phyloP scores from a whole-genome alignment of 2,797 vertebrate genomes.

The Taenioides sp. region DNA sequence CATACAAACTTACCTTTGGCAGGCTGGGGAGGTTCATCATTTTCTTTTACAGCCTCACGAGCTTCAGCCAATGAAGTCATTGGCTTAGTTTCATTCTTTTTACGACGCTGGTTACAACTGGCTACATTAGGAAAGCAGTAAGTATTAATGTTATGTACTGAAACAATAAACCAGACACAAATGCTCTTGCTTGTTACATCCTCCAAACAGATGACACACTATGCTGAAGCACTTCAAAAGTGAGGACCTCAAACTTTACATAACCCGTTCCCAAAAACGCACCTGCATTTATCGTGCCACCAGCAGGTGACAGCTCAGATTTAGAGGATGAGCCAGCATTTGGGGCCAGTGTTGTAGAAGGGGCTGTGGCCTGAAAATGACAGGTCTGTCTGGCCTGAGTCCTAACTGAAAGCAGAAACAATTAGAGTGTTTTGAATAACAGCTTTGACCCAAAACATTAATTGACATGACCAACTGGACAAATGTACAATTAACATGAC shows the following conservation, averaged over 20 bases:
- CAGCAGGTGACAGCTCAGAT: conserved; percentile 29
- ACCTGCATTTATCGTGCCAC: conserved; percentile 60
- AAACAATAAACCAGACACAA: neutral
- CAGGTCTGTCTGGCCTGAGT: conserved; percentile 73
- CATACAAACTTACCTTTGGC: conserved; percentile 40
- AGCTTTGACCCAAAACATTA: neutral
- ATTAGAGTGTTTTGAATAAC: neutral
- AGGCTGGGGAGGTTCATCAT: conserved; percentile 34
- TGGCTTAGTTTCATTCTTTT: conserved; percentile 40
- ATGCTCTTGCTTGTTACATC: neutral
- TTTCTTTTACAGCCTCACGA: conserved; percentile 51
- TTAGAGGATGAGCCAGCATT: conserved; percentile 45
- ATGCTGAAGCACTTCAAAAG: neutral
- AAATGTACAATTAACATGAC: neutral
- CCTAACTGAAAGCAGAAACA: conserved; percentile 46
- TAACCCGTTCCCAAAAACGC: conserved; percentile 14
- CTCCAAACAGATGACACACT: neutral
- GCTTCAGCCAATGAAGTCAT: neutral
- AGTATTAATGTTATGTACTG: too few relatives aligned
- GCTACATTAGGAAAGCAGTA: conserved; percentile 26
- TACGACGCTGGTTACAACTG: conserved; percentile 19
- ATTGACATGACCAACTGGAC: neutral
- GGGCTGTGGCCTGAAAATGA: conserved; percentile 62
- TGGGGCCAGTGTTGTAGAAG: conserved; percentile 46
- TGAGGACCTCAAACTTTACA: neutral